Evolutionary conservation across 2,113 vertebrate genomes (phyloP).

Genomic region (Antechinus stuartii): DNA sequence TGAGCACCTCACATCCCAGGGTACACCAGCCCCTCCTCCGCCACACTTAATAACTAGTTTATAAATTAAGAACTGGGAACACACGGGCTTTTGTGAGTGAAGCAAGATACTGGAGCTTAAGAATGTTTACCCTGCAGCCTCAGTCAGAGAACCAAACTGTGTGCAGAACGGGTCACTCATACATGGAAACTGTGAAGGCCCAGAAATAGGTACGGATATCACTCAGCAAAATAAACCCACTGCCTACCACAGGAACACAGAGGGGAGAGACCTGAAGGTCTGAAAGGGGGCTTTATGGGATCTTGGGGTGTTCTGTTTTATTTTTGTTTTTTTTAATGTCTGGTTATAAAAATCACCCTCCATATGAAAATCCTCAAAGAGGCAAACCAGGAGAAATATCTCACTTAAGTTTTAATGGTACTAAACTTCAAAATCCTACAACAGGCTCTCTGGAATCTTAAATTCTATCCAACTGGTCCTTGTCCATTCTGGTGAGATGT

Average conservation of each 20-base stretch:
- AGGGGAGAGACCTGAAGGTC: background rate
- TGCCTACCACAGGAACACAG: background rate
- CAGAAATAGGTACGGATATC: background rate
- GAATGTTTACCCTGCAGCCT: slow-evolving; percentile 36
- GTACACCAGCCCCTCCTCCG: background rate
- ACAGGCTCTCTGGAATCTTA: background rate
- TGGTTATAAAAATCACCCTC: slow-evolving; percentile 49
- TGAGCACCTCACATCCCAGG: background rate
- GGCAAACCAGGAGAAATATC: slow-evolving; percentile 43
- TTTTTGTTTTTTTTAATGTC: slow-evolving; percentile 38
- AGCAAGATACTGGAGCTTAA: slow-evolving; percentile 19
- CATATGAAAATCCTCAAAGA: slow-evolving; percentile 12
- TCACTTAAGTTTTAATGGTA: background rate
- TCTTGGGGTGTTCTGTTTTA: slow-evolving; percentile 45
- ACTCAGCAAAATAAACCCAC: background rate
- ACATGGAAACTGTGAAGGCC: background rate
- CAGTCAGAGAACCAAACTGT: slow-evolving; percentile 57
- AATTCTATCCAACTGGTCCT: background rate
- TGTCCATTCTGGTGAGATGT: background rate
- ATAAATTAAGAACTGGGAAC: background rate
- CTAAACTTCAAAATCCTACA: slow-evolving; percentile 9
- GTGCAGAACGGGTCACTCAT: slow-evolving; percentile 40
- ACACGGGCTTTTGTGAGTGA: slow-evolving; percentile 46
- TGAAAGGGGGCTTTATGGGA: slow-evolving; percentile 45
- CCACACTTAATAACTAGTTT: background rate